Base-by-base conservation (phyloP, 2,797 vertebrate species). In the Buphagus erythrorhynchus region DNA sequence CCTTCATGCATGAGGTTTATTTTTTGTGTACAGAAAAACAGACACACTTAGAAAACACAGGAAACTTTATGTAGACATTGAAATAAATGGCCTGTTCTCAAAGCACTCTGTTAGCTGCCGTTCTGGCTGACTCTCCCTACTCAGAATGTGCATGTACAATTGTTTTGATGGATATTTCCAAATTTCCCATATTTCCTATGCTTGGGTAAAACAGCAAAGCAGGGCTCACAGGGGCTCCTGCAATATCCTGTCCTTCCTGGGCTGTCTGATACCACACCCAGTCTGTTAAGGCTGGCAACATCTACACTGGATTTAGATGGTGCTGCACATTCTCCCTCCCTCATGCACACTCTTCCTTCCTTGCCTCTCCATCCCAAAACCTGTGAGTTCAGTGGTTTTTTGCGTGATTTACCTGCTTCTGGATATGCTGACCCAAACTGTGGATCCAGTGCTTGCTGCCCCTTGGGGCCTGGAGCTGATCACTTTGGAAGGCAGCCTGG, bases 21-120 rank as follows among this genome's bases (percentile, higher is more conserved):
- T 65, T 87, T 85, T 45, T 65, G 21, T 36, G 11, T 66, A 17
- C 22, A 63, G 62, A 75, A 88, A 72, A 58, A 11, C 28, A 91
- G 67, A 94, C 29, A 11, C 57, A 31, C 84, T 91, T 88, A 86
- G 73, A 62, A 90, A 87, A 51, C 45, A 76, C 49, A 78, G 54
- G 46, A 77, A 43, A 25, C 42, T 78, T 77, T 54, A 15, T 45
- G 29, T 13, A 67, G 75, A 15, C 65, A 35, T 80, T 61, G 52
- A 82, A 68, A 87, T 71, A 82, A 96, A 72, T 74, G 42, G 17
- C 45, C 38, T 72, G 15, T 80, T 92, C 46, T 51, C 59, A 81
- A 79, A 88, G 55, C 48, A 55, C 29, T 81, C 40, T 63, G n/a
- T 85, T 63, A 57, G 42, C 59, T 68, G 75, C 46, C 48, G 43